phyloP scores from a whole-genome alignment of 2,113 vertebrate species.

The Scytalopus superciliaris region DNA sequence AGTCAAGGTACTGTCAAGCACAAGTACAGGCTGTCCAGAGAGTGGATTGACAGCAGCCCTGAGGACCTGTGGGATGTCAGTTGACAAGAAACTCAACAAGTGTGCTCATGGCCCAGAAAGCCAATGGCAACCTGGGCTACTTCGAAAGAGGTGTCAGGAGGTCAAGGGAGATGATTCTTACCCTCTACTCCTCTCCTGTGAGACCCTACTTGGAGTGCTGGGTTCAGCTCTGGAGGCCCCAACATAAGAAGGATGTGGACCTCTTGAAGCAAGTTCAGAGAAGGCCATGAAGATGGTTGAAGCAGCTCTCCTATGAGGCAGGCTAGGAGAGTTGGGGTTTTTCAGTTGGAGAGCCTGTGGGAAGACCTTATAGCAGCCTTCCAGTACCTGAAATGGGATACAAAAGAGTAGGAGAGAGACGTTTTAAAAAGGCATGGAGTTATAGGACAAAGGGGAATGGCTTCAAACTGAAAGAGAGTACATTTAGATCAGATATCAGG shows the following conservation, averaged over 20 bases:
- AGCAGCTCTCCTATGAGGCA: neutral
- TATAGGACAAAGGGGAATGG: neutral
- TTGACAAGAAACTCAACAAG: neutral
- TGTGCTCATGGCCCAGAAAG: accelerated
- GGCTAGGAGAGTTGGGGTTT: neutral
- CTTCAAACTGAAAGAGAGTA: neutral
- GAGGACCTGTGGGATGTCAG: neutral
- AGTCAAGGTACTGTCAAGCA: neutral
- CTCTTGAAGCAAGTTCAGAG: accelerated
- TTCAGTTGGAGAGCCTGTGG: neutral
- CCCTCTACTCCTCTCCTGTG: neutral
- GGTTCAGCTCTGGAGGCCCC: neutral
- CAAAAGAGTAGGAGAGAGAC: neutral
- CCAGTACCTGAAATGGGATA: neutral
- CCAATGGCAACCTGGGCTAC: neutral
- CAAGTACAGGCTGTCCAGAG: neutral
- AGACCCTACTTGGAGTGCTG: neutral
- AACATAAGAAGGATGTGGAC: neutral
- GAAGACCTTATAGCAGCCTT: neutral
- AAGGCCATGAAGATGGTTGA: neutral
- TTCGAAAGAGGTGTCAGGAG: neutral
- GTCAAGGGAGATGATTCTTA: neutral
- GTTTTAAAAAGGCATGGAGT: neutral
- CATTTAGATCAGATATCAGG: neutral
- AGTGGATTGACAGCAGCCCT: neutral